These are phyloP conservation scores for Myotis yumanensis DNA, from an alignment of 2,113 vertebrate genomes.

Conservation along the genomic window DNA sequence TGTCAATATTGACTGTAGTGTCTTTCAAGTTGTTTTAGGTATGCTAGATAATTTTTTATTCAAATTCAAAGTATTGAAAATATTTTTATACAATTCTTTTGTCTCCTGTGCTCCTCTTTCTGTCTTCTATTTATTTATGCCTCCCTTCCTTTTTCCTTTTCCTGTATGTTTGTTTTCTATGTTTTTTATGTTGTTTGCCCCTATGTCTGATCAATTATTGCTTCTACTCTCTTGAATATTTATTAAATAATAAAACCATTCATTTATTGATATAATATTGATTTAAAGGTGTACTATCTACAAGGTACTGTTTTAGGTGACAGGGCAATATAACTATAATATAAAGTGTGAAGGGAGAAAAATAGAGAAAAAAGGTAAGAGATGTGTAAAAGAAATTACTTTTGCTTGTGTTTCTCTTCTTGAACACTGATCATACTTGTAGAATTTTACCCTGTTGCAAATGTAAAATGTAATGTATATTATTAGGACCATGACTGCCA, in stretches of 20 bases:
- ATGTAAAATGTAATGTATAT: background rate
- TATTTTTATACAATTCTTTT: background rate
- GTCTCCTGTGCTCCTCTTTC: background rate
- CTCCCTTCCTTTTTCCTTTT: background rate
- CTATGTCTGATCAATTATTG: background rate
- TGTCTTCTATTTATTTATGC: background rate
- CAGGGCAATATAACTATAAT: background rate
- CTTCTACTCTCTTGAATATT: background rate
- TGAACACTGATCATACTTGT: background rate
- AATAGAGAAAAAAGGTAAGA: background rate
- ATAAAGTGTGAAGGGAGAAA: background rate
- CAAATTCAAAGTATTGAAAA: background rate
- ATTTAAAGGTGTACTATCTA: background rate
- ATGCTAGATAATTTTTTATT: background rate
- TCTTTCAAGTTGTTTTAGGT: background rate
- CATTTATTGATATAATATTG: background rate
- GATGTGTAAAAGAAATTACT: background rate
- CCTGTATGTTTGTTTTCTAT: background rate
- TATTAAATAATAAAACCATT: background rate
- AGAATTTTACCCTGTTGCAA: background rate
- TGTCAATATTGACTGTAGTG: background rate
- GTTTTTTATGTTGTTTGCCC: background rate
- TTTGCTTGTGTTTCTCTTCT: background rate
- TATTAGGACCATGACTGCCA: background rate
- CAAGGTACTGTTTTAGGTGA: rapidly evolving